Percentiles rank a stretch among this genome's conserved stretches.
Evolutionary conservation across 2,888 invertebrate genomes (phyloP).

Genomic region (Hirtodrosophila cameraria): DNA sequence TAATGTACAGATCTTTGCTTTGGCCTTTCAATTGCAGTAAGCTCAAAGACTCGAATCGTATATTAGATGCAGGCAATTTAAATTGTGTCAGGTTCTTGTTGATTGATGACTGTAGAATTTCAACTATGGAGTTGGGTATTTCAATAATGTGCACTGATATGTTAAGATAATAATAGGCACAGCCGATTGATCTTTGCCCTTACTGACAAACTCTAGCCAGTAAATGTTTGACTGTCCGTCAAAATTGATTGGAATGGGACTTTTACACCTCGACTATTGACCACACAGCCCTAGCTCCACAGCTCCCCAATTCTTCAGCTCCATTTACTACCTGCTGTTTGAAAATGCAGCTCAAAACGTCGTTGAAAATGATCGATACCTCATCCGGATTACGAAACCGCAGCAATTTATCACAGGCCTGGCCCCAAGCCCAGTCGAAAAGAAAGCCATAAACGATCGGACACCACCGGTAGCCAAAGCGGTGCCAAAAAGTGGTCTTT

Average conservation of each 20-base stretch:
- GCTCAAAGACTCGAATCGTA: conserved; percentile 7
- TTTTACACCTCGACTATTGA: conserved; percentile 43
- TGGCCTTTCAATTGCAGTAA: conserved; percentile 43
- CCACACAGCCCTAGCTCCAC: conserved; percentile 33
- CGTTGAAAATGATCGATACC: conserved; percentile 73
- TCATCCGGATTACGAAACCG: conserved; percentile 61
- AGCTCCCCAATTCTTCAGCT: conserved; percentile 2
- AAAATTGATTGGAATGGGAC: conserved; percentile 50
- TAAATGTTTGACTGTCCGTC: conserved; percentile 46
- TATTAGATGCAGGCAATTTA: conserved; percentile 70
- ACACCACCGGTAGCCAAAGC: conserved; percentile 62
- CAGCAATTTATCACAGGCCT: conserved; percentile 67
- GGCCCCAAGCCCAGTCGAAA: conserved; percentile 37
- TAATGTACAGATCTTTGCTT: conserved; percentile 20
- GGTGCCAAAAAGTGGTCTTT: conserved; percentile 58
- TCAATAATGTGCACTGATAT: conserved; percentile 35
- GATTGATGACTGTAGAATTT: conserved; percentile 71
- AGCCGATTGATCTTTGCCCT: conserved; percentile 65
- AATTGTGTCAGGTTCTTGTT: conserved; percentile 69
- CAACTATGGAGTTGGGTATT: conserved; percentile 18
- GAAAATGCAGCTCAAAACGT: conserved; percentile 62
- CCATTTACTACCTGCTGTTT: conserved; percentile 71
- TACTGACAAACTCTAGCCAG: conserved; percentile 27
- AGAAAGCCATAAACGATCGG: conserved; percentile 53
- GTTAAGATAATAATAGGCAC: conserved; percentile 35